These are phyloP conservation scores for Lacanobia oleracea DNA, from an alignment of 2,888 invertebrate species.

Conservation along the genomic window DNA sequence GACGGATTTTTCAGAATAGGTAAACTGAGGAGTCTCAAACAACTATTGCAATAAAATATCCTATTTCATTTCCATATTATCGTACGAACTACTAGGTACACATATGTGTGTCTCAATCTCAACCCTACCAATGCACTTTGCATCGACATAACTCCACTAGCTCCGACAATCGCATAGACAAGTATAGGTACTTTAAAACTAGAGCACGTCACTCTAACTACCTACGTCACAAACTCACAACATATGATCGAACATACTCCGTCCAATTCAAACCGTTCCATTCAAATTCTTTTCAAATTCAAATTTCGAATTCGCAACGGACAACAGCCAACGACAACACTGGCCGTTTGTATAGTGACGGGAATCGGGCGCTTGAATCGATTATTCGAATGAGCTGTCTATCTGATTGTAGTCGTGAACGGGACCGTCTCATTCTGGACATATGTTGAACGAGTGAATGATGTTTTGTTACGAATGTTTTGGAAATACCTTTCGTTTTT, in stretches of 20 bases:
- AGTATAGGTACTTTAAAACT: conserved; percentile 42
- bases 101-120: conserved; percentile 2
- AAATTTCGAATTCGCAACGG: conserved; percentile 79
- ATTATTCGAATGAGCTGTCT: conserved; percentile 83
- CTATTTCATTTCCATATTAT: background rate
- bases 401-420: conserved; percentile 79
- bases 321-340: conserved; percentile 76
- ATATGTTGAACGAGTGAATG: conserved; percentile 66
- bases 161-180: conserved; percentile 5
- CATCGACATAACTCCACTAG: conserved; percentile 25
- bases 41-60: no score
- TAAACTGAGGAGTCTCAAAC: no score
- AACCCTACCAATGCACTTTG: conserved; percentile 26
- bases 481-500: conserved; percentile 44
- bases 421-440: conserved; percentile 70
- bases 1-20: no score
- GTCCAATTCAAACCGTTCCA: conserved; percentile 70
- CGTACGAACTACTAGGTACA: background rate
- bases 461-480: conserved; percentile 62
- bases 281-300: conserved; percentile 80
- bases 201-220: conserved; percentile 57
- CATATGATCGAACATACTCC: conserved; percentile 65
- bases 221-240: conserved; percentile 51
- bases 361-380: conserved; percentile 78
- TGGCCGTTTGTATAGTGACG: conserved; percentile 79